Evolutionary conservation across 2,113 vertebrate genomes (phyloP).

Genomic region (Notiomystis cincta): DNA sequence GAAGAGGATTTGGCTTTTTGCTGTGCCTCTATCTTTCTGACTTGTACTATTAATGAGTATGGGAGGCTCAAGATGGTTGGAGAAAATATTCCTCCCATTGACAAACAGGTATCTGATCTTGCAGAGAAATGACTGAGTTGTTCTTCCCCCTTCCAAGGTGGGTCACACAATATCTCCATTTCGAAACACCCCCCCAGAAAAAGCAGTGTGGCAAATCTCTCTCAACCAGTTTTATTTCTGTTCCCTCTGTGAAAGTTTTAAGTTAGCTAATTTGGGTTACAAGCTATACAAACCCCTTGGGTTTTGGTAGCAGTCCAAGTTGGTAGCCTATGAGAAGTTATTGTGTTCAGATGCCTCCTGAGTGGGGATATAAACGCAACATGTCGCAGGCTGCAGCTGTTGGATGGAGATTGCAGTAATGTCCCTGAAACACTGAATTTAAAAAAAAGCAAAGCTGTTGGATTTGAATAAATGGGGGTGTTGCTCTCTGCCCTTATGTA

Average conservation of each 20-base stretch:
- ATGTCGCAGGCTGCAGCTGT: background rate
- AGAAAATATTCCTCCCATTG: background rate
- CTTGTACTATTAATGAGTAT: background rate
- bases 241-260: background rate
- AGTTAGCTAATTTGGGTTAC: background rate
- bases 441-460: background rate
- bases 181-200: background rate
- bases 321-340: background rate
- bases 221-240: background rate
- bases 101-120: background rate
- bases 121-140: background rate
- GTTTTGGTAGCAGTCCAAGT: background rate
- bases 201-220: background rate
- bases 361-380: background rate
- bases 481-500: background rate
- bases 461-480: background rate
- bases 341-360: background rate
- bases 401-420: background rate
- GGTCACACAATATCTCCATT: background rate
- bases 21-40: background rate
- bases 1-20: background rate
- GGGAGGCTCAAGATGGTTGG: background rate
- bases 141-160: background rate
- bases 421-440: background rate
- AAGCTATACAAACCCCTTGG: background rate